These are phyloP conservation scores for Callorhinus ursinus DNA, from an alignment of 2,113 vertebrate species.

Conservation along the genomic window DNA sequence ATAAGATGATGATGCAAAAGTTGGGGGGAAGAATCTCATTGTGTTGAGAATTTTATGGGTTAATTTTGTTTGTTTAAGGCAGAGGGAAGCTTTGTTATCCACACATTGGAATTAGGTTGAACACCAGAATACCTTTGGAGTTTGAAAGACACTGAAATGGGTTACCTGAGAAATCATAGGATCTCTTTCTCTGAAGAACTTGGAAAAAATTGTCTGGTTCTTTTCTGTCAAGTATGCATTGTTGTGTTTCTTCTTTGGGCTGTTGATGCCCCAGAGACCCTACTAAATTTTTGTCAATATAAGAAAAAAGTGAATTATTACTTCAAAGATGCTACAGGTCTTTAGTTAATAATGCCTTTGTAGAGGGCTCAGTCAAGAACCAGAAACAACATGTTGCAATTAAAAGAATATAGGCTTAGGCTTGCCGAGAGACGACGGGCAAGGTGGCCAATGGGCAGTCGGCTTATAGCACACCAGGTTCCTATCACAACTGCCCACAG, in stretches of 20 bases:
- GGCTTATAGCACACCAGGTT: not conserved
- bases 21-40: not conserved
- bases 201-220: not conserved
- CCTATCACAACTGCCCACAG: not conserved
- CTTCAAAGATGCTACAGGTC: not conserved
- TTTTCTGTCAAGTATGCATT: not conserved
- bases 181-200: not conserved
- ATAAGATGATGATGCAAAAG: constrained; percentile 6
- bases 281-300: not conserved
- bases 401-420: not conserved
- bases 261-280: not conserved
- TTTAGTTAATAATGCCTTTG: not conserved
- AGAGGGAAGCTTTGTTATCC: not conserved
- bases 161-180: not conserved
- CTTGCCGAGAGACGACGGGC: not conserved
- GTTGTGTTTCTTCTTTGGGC: not conserved
- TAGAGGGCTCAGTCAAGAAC: not conserved
- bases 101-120: not conserved
- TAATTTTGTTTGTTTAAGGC: not conserved
- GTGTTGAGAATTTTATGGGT: no score
- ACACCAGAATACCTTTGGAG: not conserved
- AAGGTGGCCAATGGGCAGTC: accelerated
- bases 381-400: not conserved
- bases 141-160: not conserved
- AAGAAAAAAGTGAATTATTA: constrained; percentile 1